Evolutionary conservation across 2,113 vertebrate genomes (phyloP), one percentile per base, ranked within the genome.

Genomic region (Amazona vittata): DNA sequence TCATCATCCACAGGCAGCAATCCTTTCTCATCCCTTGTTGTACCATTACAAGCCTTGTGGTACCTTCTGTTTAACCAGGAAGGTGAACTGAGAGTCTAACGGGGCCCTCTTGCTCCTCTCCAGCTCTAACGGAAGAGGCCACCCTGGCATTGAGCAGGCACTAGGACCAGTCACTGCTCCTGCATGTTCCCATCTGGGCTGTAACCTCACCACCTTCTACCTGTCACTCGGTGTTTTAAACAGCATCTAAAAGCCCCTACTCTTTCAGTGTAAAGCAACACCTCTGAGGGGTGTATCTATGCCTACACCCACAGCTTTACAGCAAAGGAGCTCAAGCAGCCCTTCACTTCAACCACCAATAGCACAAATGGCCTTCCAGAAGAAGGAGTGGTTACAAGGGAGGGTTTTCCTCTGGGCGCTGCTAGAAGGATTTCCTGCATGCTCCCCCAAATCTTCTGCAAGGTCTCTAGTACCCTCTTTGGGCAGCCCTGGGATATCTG

Each of bases 331-430:
- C 28, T 43, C 47, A 50, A 46, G 25, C 33, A 70, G 24, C 70
- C 31, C 64, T 83, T 83, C 31, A 17, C 15, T 31, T 74, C 39
- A 19, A n/a, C 24, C 31, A 31, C 6, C 33, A 11, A 21, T 21
- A 62, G 47, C 0, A 1, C 12, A 35, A 84, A 55, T 0, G 0
- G 5, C 53, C 68, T n/a, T 69, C 24, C 49, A 81, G 63, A 20
- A 41, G 49, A 22, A 80, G 74, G 25, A 35, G 21, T 28, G 46
- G 52, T 19, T 35, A 9, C 39, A 17, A 49, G 67, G 39, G n/a
- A 43, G 14, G 19, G 6, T 62, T 67, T 68, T 83, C n/a, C 13
- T 35, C 41, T 33, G 35, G 26, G 6, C 11, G 4, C n/a, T 52
- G 33, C 50, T 57, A 19, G 52, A 35, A 60, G 8, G 35, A 46